These are phyloP conservation scores for Phalloptychus januarius DNA, from an alignment of 2,797 vertebrate genomes.

Conservation along the genomic window DNA sequence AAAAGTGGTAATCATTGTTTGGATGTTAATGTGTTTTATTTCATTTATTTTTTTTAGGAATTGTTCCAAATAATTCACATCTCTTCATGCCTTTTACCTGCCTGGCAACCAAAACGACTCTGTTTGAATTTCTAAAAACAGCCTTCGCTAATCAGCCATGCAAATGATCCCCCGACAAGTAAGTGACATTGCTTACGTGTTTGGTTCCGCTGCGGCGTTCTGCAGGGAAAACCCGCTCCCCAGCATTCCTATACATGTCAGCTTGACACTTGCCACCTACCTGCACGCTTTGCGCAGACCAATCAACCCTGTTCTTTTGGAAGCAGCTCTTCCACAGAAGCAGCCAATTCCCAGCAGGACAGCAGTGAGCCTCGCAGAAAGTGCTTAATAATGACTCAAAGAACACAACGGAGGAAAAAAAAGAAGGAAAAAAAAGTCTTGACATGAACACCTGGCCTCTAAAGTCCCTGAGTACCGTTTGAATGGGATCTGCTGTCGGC, in stretches of 20 bases:
- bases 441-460: constrained; percentile 1
- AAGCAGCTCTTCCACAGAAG: not conserved
- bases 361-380: not conserved
- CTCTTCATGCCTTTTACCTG: not conserved
- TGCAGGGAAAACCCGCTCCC: constrained; percentile 1
- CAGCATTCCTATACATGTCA: constrained; percentile 2
- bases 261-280: constrained; percentile 6
- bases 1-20: not conserved
- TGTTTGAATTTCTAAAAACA: constrained; percentile 1
- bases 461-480: not conserved
- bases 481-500: not conserved
- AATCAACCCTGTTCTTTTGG: not conserved
- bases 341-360: constrained; percentile 8
- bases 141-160: not conserved
- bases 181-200: not conserved
- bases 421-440: not conserved
- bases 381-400: constrained; percentile 1
- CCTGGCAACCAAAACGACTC: not conserved
- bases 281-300: not conserved
- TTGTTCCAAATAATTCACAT: not conserved
- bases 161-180: not conserved
- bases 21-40: not conserved
- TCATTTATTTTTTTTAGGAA: not conserved
- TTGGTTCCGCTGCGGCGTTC: not conserved
- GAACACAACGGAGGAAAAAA: not conserved